Evolutionary conservation across 2,113 vertebrate species (phyloP).

Genomic region (Carlito syrichta): DNA sequence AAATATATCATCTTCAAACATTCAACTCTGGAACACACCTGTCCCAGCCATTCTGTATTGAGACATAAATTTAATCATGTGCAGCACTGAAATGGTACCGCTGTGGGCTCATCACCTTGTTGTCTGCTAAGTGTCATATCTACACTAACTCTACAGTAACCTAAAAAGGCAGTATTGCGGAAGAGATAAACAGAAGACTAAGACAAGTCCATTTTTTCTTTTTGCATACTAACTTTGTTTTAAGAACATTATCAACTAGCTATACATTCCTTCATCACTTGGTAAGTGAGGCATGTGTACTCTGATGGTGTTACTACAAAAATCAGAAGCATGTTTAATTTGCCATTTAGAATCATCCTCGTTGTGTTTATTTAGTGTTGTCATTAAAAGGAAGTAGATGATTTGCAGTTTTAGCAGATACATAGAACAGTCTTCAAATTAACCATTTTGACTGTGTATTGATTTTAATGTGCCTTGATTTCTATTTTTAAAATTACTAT

Average conservation of each 20-base stretch:
- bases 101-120: neutral
- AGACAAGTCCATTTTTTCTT: constrained; percentile 12
- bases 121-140: constrained; percentile 21
- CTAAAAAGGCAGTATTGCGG: neutral
- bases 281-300: constrained; percentile 62
- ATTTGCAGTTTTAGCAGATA: neutral
- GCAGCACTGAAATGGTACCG: constrained; percentile 1
- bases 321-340: constrained; percentile 10
- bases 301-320: neutral
- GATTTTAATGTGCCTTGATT: neutral
- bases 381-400: neutral
- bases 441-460: neutral
- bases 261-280: constrained; percentile 31
- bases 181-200: neutral
- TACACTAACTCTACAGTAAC: neutral
- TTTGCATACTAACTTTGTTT: constrained; percentile 34
- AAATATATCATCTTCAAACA: neutral
- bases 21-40: constrained; percentile 43
- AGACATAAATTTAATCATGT: constrained; percentile 47
- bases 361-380: neutral
- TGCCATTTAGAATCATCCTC: neutral
- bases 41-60: constrained; percentile 38
- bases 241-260: constrained; percentile 23
- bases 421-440: neutral
- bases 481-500: neutral